Base-by-base conservation (phyloP, 2,888 invertebrate genomes). In the Aphodius granarius region DNA sequence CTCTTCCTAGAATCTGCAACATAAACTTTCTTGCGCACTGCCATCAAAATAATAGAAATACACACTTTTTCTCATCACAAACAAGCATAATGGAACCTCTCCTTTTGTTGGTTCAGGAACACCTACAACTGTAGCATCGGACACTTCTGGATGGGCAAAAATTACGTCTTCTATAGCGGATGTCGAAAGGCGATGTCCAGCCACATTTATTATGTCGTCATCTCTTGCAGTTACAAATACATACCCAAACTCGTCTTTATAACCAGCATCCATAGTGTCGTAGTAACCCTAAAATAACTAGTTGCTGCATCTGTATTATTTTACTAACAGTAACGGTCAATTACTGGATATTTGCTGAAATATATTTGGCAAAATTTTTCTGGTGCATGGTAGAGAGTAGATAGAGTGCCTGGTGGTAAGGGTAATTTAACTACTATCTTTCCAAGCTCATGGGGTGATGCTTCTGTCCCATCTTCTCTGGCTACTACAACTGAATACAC, bases 261-360 rank as follows among this genome's bases (percentile, higher is more conserved):
- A 95, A 0, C 97, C 98, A 0, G 96, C 96, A 85, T 98, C 98
- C 94, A 97, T 97, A 0, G 97, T 97, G 84, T 97, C 97, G 84
- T 98, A 96, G 86, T 92, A 96, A 3, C 95, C 95, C 95, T 95
- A 83, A 13, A 81, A 72, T 20, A 4, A 5, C 68, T 19, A 78
- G 71, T 63, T 65, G 18, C 3, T 6, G 9, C 16, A 15, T 71
- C n/a, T 17, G 1, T 13, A 21, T 43, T 15, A 43, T 22, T 18
- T 43, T n/a, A 63, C 71, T 71, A 63, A 72, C 62, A 17, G 20
- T 20, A 73, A 71, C 4, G 9, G 17, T 68, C 15, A 73, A 15
- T 90, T 89, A 97, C 97, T 71, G 94, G 94, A 87, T 92, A 95
- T 81, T 91, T 91, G 62, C 91, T 91, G 84, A 97, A 98, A 86